Evolutionary conservation across 37 sponge, comb jelly and placozoan genomes (phyloP), one percentile per base, ranked within the genome.

Genomic region (Cladorhizidae sp.): DNA sequence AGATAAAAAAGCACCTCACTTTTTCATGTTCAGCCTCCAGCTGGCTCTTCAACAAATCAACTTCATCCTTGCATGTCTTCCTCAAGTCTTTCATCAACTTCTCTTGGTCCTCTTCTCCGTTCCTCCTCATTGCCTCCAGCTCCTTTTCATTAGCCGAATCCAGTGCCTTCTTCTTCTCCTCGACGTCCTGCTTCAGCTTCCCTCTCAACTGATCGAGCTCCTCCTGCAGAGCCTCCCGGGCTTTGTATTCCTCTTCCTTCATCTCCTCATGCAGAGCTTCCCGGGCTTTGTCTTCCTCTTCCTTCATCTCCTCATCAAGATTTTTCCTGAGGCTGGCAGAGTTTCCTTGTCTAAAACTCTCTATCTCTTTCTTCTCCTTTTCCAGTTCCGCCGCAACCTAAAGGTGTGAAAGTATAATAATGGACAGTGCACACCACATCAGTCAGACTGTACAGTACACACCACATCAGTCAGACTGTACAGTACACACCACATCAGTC

Each of bases 281-380:
- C 3, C 56, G 35, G 18, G 76, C 57, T 0, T 61, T 80, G 18
- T n/a, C n/a, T n/a, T n/a, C n/a, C n/a, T n/a, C n/a, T n/a, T n/a
- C 36, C 51, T 36, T 67, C 58, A 87, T 52, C 2, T 61, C 33
- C 33, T n/a, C n/a, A n/a, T n/a, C n/a, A n/a, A n/a, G n/a, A n/a
- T n/a, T n/a, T n/a, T n/a, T n/a, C n/a, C n/a, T n/a, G n/a, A n/a
- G n/a, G n/a, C n/a, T n/a, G n/a, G 26, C 61, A 28, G 75, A 25
- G 7, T 72, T 57, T 3, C 12, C 76, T 50, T 75, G 72, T 38
- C 45, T 76, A 25, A 54, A 76, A 29, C 57, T n/a, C n/a, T n/a
- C n/a, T n/a, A n/a, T n/a, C n/a, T n/a, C n/a, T n/a, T 36, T 61
- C 70, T 87, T 82, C 51, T 81, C 82, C 29, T 62, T 70, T n/a